These are phyloP conservation scores for Heliconius himera DNA, from an alignment of 1,140 invertebrate genomes.

Conservation along the genomic window DNA sequence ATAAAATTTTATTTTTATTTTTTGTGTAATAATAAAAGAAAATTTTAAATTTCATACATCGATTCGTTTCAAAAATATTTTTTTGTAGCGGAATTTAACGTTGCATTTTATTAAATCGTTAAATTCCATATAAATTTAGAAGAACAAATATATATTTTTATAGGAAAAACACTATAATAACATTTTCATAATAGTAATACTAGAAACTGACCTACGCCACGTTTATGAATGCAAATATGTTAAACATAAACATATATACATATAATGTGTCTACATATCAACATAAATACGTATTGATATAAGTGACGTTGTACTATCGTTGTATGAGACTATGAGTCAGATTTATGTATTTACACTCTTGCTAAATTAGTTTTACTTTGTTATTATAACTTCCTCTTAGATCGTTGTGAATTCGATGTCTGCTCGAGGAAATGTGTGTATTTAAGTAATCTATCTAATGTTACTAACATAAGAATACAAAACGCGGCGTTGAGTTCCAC, in stretches of 20 bases:
- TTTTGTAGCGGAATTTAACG: too few species aligned
- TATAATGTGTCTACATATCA: conserved; percentile 8
- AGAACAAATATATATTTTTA: too few species aligned
- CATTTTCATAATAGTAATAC: conserved; percentile 10
- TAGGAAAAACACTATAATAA: conserved; percentile 9
- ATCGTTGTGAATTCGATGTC: too few species aligned
- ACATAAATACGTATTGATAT: conserved; percentile 15
- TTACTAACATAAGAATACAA: not conserved
- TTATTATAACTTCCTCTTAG: not conserved
- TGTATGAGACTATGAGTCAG: conserved; percentile 13
- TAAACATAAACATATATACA: conserved; percentile 14
- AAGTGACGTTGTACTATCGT: conserved; percentile 5
- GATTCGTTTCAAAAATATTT: not conserved
- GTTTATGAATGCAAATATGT: conserved; percentile 17
- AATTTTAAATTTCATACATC: not conserved
- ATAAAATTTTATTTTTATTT: not conserved
- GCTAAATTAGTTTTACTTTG: not conserved
- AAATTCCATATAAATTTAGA: too few species aligned
- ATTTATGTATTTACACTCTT: not conserved
- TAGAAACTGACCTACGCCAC: conserved; percentile 23
- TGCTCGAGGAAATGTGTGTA: too few species aligned
- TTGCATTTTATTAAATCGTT: too few species aligned
- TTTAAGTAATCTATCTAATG: not conserved
- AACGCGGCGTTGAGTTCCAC: not conserved
- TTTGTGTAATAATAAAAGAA: not conserved